Base-by-base conservation (phyloP, 23 tunicate genomes). In the Ciona savignyi region DNA sequence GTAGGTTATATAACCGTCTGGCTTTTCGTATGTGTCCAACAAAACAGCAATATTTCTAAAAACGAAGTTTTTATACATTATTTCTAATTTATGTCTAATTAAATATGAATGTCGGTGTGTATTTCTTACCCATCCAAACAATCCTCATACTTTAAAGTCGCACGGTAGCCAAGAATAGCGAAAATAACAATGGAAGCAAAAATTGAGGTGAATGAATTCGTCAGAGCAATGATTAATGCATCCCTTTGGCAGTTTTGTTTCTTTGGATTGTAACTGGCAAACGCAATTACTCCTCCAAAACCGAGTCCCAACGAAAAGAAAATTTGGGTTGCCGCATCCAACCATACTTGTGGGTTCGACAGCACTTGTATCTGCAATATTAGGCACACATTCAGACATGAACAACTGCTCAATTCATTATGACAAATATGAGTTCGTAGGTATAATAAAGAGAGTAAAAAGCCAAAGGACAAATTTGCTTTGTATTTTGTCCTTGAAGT, bases 301-400 rank as follows among this genome's bases (percentile, higher is more conserved):
- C 92, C 95, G 20, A 95, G 69, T 1, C 96, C 95, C 29, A 95
- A 79, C 2, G 99, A 95, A 71, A 88, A 95, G 67, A 95, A 95
- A 31, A 95, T 95, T 83, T 95, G 99, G 20, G 96, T 95, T 3
- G 99, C 91, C 25, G 99, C 99, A 70, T 95, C 99, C 73, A 95
- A 32, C 99, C 99, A 95, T 0, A 95, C 93, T 2, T 81, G 71
- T 0, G 99, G 96, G 65, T 95, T 63, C 4, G 82, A 29, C 15
- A 91, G 71, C 24, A 81, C 80, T 23, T 76, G 34, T 15, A 83
- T 30, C 48, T 68, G 73, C 4, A 6, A 68, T 21, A 65, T n/a
- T n/a, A n/a, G n/a, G n/a, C n/a, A n/a, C n/a, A n/a, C n/a, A n/a
- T n/a, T n/a, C n/a, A n/a, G n/a, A n/a, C n/a, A n/a, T n/a, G n/a